Evolutionary conservation across 1,140 invertebrate species (phyloP).

Genomic region (Colletes latitarsis): DNA sequence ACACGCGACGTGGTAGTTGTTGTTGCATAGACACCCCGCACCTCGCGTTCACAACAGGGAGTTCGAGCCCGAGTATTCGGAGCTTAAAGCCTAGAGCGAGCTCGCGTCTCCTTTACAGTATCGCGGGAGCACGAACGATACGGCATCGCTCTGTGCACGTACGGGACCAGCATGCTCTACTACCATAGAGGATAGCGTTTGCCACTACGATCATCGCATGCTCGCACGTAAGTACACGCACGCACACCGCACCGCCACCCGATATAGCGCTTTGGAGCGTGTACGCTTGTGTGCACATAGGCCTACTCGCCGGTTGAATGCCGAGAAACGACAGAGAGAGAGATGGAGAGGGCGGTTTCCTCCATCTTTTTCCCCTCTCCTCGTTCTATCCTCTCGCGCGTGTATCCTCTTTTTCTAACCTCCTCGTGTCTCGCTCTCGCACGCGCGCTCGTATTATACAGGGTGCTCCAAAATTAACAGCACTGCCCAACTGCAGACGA

Average conservation of each 20-base stretch:
- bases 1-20: conserved; percentile 44
- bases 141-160: conserved; percentile 11
- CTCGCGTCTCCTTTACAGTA: conserved; percentile 16
- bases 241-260: not conserved
- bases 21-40: conserved; percentile 36
- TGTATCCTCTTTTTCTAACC: conserved; percentile 11
- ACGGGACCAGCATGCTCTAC: conserved; percentile 37
- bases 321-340: conserved; percentile 42
- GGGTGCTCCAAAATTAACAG: not conserved
- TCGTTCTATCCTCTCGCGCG: conserved; percentile 27
- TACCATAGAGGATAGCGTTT: conserved; percentile 57
- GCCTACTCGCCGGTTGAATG: conserved; percentile 53
- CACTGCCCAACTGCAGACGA: not conserved
- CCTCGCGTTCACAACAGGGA: conserved; percentile 12
- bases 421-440: conserved; percentile 5
- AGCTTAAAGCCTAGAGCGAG: not conserved
- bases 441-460: conserved; percentile 34
- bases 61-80: not conserved
- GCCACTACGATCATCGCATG: conserved; percentile 50
- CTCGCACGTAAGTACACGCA: conserved; percentile 58
- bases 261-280: conserved; percentile 12
- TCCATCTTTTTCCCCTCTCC: conserved; percentile 44
- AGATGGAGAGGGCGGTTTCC: conserved; percentile 46
- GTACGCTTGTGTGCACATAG: conserved; percentile 12
- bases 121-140: conserved; percentile 11